phyloP scores from a whole-genome alignment of 1,140 invertebrate species.

The Lysiphlebus fabarum region DNA sequence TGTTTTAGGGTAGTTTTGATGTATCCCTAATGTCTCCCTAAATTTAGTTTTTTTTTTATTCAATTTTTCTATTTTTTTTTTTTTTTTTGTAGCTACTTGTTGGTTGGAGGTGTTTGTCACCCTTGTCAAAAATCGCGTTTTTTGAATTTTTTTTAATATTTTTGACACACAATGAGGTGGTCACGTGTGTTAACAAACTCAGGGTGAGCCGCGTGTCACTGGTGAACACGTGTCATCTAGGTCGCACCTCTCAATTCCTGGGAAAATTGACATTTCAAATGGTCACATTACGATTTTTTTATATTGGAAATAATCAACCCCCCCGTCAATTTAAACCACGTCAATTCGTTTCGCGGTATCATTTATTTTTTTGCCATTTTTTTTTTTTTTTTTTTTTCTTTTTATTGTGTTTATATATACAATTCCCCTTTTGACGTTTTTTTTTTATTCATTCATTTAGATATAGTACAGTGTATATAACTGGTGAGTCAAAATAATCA shows the following conservation, averaged over 20 bases:
- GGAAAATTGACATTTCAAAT: conserved; percentile 19
- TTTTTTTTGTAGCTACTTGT: neutral
- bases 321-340: too few species aligned
- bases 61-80: too few species aligned
- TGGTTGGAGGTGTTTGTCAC: neutral
- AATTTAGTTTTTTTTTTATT: conserved; percentile 7
- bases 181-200: conserved; percentile 36
- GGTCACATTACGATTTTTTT: too few species aligned
- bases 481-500: too few species aligned
- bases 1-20: neutral
- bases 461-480: too few species aligned
- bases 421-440: too few species aligned
- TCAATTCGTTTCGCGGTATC: too few species aligned
- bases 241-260: conserved; percentile 35
- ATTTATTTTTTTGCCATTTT: too few species aligned
- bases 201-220: conserved; percentile 30
- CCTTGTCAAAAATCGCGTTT: conserved; percentile 24
- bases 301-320: too few species aligned
- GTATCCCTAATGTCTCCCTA: neutral
- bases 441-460: too few species aligned
- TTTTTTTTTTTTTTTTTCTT: too few species aligned
- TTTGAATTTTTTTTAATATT: conserved; percentile 24
- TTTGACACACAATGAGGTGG: conserved; percentile 33
- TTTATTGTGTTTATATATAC: too few species aligned
- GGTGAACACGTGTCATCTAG: conserved; percentile 34